Evolutionary conservation across 2,113 vertebrate genomes (phyloP).

Genomic region (Tichodroma muraria): DNA sequence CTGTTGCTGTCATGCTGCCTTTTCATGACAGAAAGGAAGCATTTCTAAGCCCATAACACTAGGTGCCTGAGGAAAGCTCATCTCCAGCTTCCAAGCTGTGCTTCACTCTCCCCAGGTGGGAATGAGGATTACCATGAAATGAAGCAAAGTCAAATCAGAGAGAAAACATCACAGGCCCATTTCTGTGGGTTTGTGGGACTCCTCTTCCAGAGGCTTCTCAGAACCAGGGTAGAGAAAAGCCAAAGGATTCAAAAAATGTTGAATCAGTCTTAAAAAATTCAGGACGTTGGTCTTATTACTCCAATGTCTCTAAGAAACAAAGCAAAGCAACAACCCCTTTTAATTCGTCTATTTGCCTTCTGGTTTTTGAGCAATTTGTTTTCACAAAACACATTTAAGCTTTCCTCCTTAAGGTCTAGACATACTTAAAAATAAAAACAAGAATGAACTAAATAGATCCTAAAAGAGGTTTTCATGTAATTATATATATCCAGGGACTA

Average conservation of each 20-base stretch:
- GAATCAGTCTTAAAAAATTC: background rate
- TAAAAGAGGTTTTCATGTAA: background rate
- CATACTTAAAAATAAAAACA: background rate
- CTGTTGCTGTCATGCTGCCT: background rate
- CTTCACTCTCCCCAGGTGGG: background rate
- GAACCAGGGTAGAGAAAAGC: background rate
- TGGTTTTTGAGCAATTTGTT: background rate
- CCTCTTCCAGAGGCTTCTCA: background rate
- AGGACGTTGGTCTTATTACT: background rate
- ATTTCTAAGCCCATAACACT: background rate
- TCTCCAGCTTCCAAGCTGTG: background rate
- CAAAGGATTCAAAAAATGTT: background rate
- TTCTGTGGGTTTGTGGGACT: background rate
- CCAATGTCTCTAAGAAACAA: background rate
- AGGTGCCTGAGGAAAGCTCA: background rate
- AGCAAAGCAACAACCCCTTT: background rate
- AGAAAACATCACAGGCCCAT: background rate
- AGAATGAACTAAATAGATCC: background rate
- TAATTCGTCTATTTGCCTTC: background rate
- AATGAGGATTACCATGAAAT: background rate
- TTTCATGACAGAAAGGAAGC: background rate
- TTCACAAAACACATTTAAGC: background rate
- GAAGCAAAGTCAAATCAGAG: background rate
- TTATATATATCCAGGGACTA: background rate
- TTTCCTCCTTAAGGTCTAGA: background rate